Percentiles rank a stretch among this genome's conserved stretches.
Evolutionary conservation across 2,888 invertebrate species (phyloP).

Genomic region (Tenthredo scrophulariae): DNA sequence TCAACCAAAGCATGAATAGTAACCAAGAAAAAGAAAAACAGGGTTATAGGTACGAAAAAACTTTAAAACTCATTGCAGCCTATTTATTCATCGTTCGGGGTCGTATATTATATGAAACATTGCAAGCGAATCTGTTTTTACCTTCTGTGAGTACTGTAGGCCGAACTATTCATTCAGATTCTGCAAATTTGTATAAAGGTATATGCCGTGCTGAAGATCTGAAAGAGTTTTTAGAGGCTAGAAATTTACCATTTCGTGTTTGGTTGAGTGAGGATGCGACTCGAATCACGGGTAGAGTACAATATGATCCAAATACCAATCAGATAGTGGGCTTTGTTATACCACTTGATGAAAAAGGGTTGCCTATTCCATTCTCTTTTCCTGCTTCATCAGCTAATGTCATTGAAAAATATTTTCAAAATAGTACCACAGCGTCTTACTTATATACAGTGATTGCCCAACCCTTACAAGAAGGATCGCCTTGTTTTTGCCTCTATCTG

Average conservation of each 20-base stretch:
- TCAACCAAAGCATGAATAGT: slow-evolving; percentile 18
- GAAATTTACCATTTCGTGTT: slow-evolving; percentile 58
- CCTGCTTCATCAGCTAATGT: slow-evolving; percentile 57
- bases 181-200: slow-evolving; percentile 51
- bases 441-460: slow-evolving; percentile 63
- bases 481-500: slow-evolving; percentile 63
- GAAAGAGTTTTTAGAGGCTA: slow-evolving; percentile 57
- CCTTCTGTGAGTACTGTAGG: slow-evolving; percentile 57
- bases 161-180: slow-evolving; percentile 42
- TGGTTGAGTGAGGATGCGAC: slow-evolving; percentile 62
- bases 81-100: slow-evolving; percentile 54
- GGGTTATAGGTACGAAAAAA: slow-evolving; percentile 45
- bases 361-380: slow-evolving; percentile 58
- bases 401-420: slow-evolving; percentile 58
- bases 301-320: slow-evolving; percentile 61
- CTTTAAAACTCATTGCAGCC: slow-evolving; percentile 49
- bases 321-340: slow-evolving; percentile 63
- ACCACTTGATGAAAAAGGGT: slow-evolving; percentile 59
- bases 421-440: slow-evolving; percentile 55
- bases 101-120: neutral
- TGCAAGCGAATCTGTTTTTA: slow-evolving; percentile 57
- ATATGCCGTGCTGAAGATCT: slow-evolving; percentile 55
- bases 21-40: neutral
- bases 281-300: slow-evolving; percentile 59
- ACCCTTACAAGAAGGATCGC: slow-evolving; percentile 57